Evolutionary conservation across 2,113 vertebrate species (phyloP), one percentile per base, ranked within the genome.

Genomic region (Alethe castanea): DNA sequence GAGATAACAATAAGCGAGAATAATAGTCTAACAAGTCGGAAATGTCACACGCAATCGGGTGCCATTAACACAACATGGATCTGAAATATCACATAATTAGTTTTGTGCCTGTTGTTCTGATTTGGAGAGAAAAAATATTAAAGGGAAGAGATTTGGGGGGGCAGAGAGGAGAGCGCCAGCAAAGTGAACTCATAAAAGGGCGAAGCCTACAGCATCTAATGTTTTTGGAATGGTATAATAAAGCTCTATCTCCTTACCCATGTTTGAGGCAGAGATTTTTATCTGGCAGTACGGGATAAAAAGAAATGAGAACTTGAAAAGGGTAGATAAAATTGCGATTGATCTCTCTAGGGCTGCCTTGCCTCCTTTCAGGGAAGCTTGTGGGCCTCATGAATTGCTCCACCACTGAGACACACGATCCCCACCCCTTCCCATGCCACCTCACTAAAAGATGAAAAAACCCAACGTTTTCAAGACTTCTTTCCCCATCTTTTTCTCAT

Each of bases 1-100:
- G 95, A 97, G 97, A 98, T 97, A 97, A 96, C 94, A 96, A 97
- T 97, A 97, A 97, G 96, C 94, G 92, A 97, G 97, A 98, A 98
- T 97, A 98, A 98, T 96, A 97, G 97, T 96, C 95, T 94, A 97
- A 97, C 96, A 96, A 97, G 96, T 98, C 94, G 53, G 80, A 98
- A 98, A 97, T 98, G 97, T 98, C 97, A 97, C 97, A 92, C 53
- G 12, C 72, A 92, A 93, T 97, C 93, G 71, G 83, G 92, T 96
- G 96, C 97, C 96, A 97, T 98, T 97, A 98, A 97, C 96, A 96
- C 96, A 96, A 97, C 92, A 95, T 93, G 97, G 96, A 98, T 97
- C 97, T 97, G 97, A 98, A 98, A 97, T 97, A 97, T 96, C 97
- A 97, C 96, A 95, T 97, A 98, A 98, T 98, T 98, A 98, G 97